phyloP scores from a whole-genome alignment of 2,888 invertebrate genomes.

The Trisateles emortualis region DNA sequence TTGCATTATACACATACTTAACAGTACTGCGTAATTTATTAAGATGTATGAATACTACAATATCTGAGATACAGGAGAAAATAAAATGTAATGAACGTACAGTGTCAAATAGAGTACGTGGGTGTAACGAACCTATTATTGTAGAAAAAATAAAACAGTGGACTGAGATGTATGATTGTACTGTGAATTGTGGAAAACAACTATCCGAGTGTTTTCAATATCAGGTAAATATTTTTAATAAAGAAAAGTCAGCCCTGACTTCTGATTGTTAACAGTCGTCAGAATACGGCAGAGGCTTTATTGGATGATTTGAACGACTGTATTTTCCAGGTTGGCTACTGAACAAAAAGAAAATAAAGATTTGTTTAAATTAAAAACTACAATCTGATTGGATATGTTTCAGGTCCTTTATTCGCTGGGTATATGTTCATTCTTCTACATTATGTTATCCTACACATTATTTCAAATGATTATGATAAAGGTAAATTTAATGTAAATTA shows the following conservation, averaged over 20 bases:
- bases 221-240: not conserved
- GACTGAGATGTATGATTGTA: not conserved
- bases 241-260: no score
- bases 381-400: no score
- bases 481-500: not conserved
- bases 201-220: not conserved
- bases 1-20: not conserved
- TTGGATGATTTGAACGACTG: no score
- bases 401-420: not conserved
- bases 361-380: no score
- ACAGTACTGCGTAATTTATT: not conserved
- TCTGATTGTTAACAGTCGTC: no score
- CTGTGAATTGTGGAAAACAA: not conserved
- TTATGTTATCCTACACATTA: not conserved
- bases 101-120: not conserved
- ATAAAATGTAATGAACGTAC: not conserved
- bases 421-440: not conserved
- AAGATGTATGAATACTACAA: not conserved
- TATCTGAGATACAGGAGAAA: not conserved
- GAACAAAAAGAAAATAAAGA: no score
- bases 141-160: not conserved
- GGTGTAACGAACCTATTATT: not conserved
- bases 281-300: no score
- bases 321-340: no score
- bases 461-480: not conserved